Evolutionary conservation across 1,140 invertebrate species (phyloP), one percentile per base, ranked within the genome.

Genomic region (Drosophila littoralis): DNA sequence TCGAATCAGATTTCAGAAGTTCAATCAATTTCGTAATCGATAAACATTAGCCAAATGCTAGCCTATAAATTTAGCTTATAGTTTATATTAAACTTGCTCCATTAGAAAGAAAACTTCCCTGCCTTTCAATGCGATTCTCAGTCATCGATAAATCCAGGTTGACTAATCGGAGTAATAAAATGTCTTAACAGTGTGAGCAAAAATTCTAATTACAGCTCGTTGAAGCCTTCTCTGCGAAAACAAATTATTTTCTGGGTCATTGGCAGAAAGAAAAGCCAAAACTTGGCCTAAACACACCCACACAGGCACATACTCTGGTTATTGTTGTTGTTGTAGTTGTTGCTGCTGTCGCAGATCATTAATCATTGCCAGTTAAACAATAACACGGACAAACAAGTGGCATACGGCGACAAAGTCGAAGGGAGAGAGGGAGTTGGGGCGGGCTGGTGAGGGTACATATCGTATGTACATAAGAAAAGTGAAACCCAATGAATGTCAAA

Each of bases 361-460:
- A 85, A 85, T 85, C 82, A 85, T 85, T 81, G 77, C 81, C 81
- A 77, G 81, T 84, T 84, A 83, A 83, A 83, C 81, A 84, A 84
- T 81, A 85, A 78, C 70, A 75, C 73, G 70, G 45, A 51, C 50
- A 42, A 77, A 83, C 75, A 83, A 84, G 72, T 79, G 81, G 70
- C 75, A 83, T 77, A 73, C 50, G 65, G 63, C 75, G 55, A 7
- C 22, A 22, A 7, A 32, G 10, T 1, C 13, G 9, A 1, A 4
- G 38, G 6, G 35, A n/a, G 13, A 22, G 17, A 38, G 32, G 35
- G 32, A n/a, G 59, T 52, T 48, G 46, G 78, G 59, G 61, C 46
- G 42, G 55, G 13, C 35, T 9, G 35, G 55, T 46, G 38, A 13
- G 42, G 6, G n/a, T 43, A 10, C 7, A 54, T 36, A 38, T 54